These are phyloP conservation scores for Hirudinaria manillensis DNA, from an alignment of 2,888 invertebrate genomes.

Conservation along the genomic window DNA sequence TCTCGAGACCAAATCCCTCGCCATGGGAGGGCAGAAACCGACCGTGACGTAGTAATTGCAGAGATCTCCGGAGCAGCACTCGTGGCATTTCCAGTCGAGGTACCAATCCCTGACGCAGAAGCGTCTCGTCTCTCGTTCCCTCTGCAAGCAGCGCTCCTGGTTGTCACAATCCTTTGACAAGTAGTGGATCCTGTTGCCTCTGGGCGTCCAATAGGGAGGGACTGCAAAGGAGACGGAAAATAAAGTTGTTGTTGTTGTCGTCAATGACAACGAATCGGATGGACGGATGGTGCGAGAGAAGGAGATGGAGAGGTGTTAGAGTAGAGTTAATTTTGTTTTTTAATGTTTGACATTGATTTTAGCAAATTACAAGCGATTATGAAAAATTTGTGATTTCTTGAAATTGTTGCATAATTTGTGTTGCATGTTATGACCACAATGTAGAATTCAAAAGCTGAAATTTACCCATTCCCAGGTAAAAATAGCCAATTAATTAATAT, in stretches of 20 bases:
- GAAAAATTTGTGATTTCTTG: background rate
- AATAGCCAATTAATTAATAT: too few species aligned
- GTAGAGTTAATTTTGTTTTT: background rate
- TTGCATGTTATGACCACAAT: too few species aligned
- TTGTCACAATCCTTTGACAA: constrained; percentile 83
- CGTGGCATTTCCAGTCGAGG: constrained; percentile 90
- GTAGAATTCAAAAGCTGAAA: too few species aligned
- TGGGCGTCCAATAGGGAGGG: constrained; percentile 88
- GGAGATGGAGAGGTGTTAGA: background rate
- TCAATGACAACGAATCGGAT: too few species aligned
- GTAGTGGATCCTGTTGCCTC: constrained; percentile 84
- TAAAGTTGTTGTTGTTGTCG: too few species aligned
- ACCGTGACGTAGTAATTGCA: constrained; percentile 92
- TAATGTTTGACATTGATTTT: background rate
- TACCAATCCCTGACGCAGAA: constrained; percentile 62
- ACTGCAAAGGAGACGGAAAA: constrained; percentile 53
- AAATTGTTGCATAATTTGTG: too few species aligned
- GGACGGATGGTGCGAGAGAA: too few species aligned
- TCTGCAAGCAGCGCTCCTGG: constrained; percentile 70
- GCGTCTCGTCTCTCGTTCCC: constrained; percentile 59
- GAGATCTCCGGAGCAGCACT: constrained; percentile 89
- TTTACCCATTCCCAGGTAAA: too few species aligned
- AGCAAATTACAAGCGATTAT: background rate
- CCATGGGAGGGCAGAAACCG: too few species aligned
- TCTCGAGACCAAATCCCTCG: too few species aligned